phyloP scores from a whole-genome alignment of 2,888 invertebrate genomes.

The Stenolophus ochropezus region DNA sequence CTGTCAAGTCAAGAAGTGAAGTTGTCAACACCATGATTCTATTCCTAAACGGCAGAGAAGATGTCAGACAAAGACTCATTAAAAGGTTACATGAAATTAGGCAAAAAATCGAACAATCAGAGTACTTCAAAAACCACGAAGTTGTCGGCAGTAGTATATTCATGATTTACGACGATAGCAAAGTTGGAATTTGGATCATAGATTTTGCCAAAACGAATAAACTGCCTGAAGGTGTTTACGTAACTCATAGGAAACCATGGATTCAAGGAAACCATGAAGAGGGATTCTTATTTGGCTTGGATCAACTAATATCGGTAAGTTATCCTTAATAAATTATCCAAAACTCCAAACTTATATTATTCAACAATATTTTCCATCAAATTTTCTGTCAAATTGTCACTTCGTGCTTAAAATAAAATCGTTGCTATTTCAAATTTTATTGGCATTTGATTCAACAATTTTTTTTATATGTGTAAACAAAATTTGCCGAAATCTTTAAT shows the following conservation, averaged over 20 bases:
- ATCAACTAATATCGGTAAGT: conserved; percentile 88
- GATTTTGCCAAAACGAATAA: conserved; percentile 96
- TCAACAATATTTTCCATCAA: not conserved
- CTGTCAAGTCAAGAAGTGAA: conserved; percentile 86
- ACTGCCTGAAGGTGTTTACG: conserved; percentile 80
- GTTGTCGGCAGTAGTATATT: conserved; percentile 96
- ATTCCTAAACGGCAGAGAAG: conserved; percentile 82
- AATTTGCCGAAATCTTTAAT: too few species aligned
- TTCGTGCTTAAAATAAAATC: not conserved
- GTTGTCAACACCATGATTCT: conserved; percentile 83
- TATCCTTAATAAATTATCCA: not conserved
- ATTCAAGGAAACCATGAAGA: conserved; percentile 97
- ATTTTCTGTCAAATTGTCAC: not conserved
- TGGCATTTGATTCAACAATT: not conserved
- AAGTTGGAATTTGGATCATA: conserved; percentile 95
- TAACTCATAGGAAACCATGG: conserved; percentile 91
- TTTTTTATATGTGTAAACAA: too few species aligned
- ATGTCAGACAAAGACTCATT: conserved; percentile 81
- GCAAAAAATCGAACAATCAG: conserved; percentile 86
- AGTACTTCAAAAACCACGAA: conserved; percentile 91
- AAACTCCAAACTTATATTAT: too few species aligned
- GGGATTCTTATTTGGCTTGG: conserved; percentile 93
- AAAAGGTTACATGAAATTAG: conserved; percentile 86
- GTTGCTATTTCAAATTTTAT: not conserved
- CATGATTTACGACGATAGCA: conserved; percentile 92